These are phyloP conservation scores for Petrocephalus schoutedeni DNA, from an alignment of 2,797 vertebrate genomes.

Conservation along the genomic window DNA sequence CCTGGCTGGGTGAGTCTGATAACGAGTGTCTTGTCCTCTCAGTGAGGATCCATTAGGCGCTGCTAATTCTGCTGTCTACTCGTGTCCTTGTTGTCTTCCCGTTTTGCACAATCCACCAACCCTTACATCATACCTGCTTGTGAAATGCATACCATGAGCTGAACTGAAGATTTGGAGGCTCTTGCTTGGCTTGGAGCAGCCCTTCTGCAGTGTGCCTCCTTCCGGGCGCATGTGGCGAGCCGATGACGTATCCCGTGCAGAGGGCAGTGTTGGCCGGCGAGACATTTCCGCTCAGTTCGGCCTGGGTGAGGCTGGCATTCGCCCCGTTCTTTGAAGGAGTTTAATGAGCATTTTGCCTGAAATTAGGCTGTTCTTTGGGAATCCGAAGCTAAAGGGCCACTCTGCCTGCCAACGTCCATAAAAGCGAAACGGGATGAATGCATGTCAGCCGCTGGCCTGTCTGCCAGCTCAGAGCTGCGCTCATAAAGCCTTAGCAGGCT, in stretches of 20 bases:
- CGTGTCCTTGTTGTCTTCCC: background rate
- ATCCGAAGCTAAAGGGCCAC: background rate
- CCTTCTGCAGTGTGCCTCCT: background rate
- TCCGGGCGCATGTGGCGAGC: background rate
- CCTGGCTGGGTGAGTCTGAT: background rate
- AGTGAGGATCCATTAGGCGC: background rate
- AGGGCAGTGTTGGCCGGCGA: background rate
- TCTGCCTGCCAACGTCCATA: background rate
- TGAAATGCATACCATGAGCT: constrained; percentile 31
- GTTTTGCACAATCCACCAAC: background rate
- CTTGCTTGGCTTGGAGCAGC: background rate
- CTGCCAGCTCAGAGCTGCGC: background rate
- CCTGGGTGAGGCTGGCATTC: background rate
- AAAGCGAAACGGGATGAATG: background rate
- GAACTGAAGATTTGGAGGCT: constrained; percentile 27
- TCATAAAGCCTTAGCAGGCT: background rate
- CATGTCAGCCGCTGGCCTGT: background rate
- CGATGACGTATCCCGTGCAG: background rate
- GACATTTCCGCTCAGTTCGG: background rate
- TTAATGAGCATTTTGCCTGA: background rate
- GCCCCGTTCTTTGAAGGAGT: background rate
- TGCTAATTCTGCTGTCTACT: background rate
- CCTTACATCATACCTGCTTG: background rate
- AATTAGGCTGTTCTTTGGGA: background rate
- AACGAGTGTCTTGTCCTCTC: background rate